phyloP scores from a whole-genome alignment of 2,888 invertebrate genomes.

The Apotomis capreana region DNA sequence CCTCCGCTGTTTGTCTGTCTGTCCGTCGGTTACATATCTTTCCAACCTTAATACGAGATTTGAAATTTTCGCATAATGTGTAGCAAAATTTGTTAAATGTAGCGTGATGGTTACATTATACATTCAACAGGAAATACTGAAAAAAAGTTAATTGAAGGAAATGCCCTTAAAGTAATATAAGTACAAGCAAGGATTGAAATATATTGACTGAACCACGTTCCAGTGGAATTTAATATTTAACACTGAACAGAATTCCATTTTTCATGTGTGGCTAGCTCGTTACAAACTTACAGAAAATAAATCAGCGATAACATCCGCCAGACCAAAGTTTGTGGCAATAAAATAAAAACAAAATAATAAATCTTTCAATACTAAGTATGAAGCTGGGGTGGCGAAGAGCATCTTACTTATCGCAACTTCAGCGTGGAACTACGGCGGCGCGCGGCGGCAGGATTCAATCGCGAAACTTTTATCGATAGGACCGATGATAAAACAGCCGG shows the following conservation, averaged over 20 bases:
- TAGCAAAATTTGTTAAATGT: too few species aligned
- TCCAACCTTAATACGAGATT: too few species aligned
- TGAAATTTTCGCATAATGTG: too few species aligned
- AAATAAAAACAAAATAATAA: constrained; percentile 34
- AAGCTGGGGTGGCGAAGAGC: constrained; percentile 15
- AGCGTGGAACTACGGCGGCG: constrained; percentile 17
- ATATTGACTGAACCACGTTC: too few species aligned
- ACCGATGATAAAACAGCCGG: constrained; percentile 34
- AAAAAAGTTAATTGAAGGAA: too few species aligned
- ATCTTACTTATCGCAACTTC: constrained; percentile 22
- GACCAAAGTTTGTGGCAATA: constrained; percentile 22
- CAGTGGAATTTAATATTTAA: not conserved
- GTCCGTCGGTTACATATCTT: too few species aligned
- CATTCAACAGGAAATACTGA: too few species aligned
- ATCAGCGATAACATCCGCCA: constrained; percentile 27
- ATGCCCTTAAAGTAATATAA: too few species aligned
- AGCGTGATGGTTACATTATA: too few species aligned
- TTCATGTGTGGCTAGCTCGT: constrained; percentile 10
- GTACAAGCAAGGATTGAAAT: too few species aligned
- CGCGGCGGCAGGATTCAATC: constrained; percentile 41
- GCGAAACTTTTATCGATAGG: constrained; percentile 49
- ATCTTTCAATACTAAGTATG: constrained; percentile 28
- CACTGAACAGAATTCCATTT: not conserved
- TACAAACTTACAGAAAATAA: constrained; percentile 20
- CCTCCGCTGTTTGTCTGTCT: too few species aligned